Base-by-base conservation (phyloP, 1,140 invertebrate genomes). In the Pinna nobilis region DNA sequence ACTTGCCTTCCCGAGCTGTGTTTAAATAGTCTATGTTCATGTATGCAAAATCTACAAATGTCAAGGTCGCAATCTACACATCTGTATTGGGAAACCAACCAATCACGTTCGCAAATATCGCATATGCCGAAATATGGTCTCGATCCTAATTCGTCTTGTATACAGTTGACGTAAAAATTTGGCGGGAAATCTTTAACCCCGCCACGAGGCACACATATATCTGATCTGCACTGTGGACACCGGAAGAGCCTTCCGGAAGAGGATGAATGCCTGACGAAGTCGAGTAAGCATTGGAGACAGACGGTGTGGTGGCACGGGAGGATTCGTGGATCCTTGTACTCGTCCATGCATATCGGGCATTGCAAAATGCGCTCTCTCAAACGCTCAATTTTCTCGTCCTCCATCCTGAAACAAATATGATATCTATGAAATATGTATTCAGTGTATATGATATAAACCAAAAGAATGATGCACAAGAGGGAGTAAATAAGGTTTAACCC, bases 341-440 rank as follows among this genome's bases (percentile, higher is more conserved):
- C 85, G 51, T 85, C 84, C 79, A 85, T 85, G 65, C 85, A 86
- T 37, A 86, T 84, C 30, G 83, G 78, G 72, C 85, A 86, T 49
- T 81, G 79, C 20, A 86, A 68, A 33, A 86, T 79, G 15, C 83
- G 57, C 53, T 84, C 84, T 9, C 84, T 68, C 23, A 86, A 49
- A 20, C 81, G 61, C 51, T 84, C 83, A 13, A 86, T 78, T 70
- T 84, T 84, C 20, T 84, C 84, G 41, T 76, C 66, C 30, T 84
- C 84, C 79, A 83, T 82, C 15, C 28, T 47, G 20, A 59, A 59
- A n/a, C n/a, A n/a, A n/a, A n/a, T n/a, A n/a, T n/a, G n/a, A n/a
- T n/a, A n/a, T n/a, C n/a, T n/a, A n/a, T n/a, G n/a, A n/a, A n/a
- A n/a, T n/a, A n/a, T n/a, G n/a, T n/a, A n/a, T n/a, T n/a, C n/a